Conservation (phyloP, 2,888 invertebrate species). For the Nomada lathburiana region DNA sequence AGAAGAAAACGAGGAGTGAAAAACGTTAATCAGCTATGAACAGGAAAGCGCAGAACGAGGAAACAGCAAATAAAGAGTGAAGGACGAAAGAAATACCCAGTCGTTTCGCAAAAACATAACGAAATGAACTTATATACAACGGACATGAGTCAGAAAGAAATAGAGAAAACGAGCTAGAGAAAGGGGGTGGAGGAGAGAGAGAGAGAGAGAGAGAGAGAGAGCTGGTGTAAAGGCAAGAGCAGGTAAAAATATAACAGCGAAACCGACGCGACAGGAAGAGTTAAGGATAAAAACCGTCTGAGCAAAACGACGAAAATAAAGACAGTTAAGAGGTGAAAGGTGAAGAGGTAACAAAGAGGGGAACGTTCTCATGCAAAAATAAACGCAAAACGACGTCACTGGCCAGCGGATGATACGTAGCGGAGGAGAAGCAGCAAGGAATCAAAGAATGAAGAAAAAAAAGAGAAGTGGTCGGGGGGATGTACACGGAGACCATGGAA, state of each 20-base stretch:
- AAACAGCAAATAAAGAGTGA: neutral
- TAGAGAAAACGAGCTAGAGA: neutral
- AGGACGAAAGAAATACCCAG: neutral
- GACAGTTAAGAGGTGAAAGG: slow-evolving; percentile 30
- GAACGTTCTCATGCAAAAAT: slow-evolving; percentile 31
- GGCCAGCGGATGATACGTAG: slow-evolving; percentile 12
- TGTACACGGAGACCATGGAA: slow-evolving; percentile 24
- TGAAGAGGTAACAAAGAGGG: slow-evolving; percentile 36
- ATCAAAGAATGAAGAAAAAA: slow-evolving; percentile 29
- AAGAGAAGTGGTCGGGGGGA: neutral
- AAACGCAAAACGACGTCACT: slow-evolving; percentile 1
- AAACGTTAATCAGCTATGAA: neutral
- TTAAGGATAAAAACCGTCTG: slow-evolving; percentile 8
- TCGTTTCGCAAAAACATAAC: neutral
- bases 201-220: neutral
- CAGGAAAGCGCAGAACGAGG: neutral
- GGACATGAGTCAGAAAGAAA: neutral
- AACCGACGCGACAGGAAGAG: slow-evolving; percentile 33
- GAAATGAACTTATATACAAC: neutral
- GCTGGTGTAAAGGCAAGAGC: neutral
- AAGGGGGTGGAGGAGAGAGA: neutral
- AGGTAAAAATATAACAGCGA: slow-evolving; percentile 2
- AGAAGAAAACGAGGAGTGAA: neutral
- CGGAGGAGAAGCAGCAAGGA: slow-evolving; percentile 4
- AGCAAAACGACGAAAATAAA: slow-evolving; percentile 27